Conservation (phyloP, 2,797 vertebrate genomes). For the Phalloptychus januarius region DNA sequence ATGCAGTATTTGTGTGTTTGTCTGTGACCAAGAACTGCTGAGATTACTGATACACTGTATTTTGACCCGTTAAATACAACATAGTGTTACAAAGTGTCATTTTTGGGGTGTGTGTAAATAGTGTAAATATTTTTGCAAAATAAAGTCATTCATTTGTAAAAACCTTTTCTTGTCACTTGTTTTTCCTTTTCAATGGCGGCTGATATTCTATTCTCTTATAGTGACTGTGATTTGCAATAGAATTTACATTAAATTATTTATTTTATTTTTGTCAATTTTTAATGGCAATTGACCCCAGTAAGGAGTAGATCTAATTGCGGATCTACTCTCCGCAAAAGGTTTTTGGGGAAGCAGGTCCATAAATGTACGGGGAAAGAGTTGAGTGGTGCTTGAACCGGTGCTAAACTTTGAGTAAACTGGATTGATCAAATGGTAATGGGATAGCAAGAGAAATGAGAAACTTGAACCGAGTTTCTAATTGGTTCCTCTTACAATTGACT, state of each 20-base stretch:
- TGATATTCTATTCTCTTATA: neutral
- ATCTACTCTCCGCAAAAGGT: neutral
- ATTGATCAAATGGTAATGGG: neutral
- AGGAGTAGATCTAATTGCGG: too few relatives aligned
- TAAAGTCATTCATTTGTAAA: conserved; percentile 70
- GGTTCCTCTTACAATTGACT: too few relatives aligned
- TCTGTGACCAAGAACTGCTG: conserved; percentile 63
- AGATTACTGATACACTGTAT: conserved; percentile 75
- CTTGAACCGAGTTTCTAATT: neutral
- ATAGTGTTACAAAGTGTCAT: conserved; percentile 52
- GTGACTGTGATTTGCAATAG: neutral
- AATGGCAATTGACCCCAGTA: neutral
- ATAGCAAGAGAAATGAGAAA: neutral
- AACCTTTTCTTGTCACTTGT: neutral
- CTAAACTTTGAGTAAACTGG: neutral
- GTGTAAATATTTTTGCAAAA: conserved; percentile 79
- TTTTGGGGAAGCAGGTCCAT: neutral
- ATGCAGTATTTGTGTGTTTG: conserved; percentile 60
- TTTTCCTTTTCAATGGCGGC: neutral
- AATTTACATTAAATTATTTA: neutral
- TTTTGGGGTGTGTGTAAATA: conserved; percentile 73
- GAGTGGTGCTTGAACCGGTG: neutral
- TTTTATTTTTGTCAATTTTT: too few relatives aligned
- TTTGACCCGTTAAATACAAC: conserved; percentile 48
- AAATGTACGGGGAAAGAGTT: neutral